Evolutionary conservation across 2,797 vertebrate genomes (phyloP).

Genomic region (Myotis myotis): DNA sequence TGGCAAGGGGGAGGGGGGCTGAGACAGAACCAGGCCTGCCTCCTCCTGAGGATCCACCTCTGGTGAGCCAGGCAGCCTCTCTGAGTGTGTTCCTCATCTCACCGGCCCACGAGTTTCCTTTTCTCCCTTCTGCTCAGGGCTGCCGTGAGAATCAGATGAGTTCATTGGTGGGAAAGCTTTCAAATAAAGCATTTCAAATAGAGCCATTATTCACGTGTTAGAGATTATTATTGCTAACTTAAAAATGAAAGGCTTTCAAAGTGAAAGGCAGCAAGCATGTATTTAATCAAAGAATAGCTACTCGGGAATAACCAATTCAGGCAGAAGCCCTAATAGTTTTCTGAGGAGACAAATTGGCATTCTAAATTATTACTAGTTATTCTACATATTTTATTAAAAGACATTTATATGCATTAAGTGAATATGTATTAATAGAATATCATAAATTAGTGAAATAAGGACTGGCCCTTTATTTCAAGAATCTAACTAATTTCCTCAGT

Average conservation of each 20-base stretch:
- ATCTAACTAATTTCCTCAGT: background rate
- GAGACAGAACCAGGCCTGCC: fast-evolving
- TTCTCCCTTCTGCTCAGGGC: background rate
- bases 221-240: background rate
- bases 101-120: fast-evolving
- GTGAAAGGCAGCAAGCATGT: too few species aligned
- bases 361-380: background rate
- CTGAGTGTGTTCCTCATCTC: background rate
- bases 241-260: background rate
- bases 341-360: background rate
- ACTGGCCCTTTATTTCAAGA: background rate
- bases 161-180: background rate
- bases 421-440: background rate
- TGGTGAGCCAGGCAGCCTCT: too few species aligned
- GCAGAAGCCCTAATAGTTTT: background rate
- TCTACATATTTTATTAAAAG: background rate
- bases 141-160: fast-evolving
- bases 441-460: background rate
- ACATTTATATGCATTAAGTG: background rate
- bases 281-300: too few species aligned
- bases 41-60: background rate
- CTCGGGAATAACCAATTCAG: background rate
- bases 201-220: background rate
- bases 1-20: fast-evolving
- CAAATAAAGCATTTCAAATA: background rate